Base-by-base conservation (phyloP, 2,113 vertebrate genomes). In the Canis aureus region DNA sequence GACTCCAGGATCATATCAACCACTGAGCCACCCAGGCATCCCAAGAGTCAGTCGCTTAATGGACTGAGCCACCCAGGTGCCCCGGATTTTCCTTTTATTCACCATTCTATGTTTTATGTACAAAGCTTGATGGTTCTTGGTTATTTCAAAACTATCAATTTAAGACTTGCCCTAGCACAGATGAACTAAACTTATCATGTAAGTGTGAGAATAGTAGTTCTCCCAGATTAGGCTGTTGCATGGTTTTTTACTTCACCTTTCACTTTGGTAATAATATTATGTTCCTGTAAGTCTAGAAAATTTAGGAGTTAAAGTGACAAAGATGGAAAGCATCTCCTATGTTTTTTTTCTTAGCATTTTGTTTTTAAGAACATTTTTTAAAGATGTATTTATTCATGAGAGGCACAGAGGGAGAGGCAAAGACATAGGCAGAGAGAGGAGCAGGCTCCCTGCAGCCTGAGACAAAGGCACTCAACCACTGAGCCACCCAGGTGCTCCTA, bases 191-290 rank as follows among this genome's bases (percentile, higher is more conserved):
- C 62, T 79, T 35, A 59, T 74, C 78, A 49, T 57, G 27, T 27
- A 90, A 91, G 17, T 17, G 5, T 79, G 66, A 35, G 16, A 84
- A 74, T 38, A 55, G 38, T 91, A 67, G 22, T 69, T 95, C 51
- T 85, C 73, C 32, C 55, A 86, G 17, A 73, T 60, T 55, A 71
- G 38, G 57, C 43, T 73, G 11, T 64, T 55, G 74, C 43, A n/a
- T 62, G 17, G 62, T 78, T 95, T 95, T 85, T 92, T 55, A 87
- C 73, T 60, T 78, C 7, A 79, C 19, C 32, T 69, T 60, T 86
- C 64, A 62, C 49, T 87, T 85, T 62, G 23, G 32, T 62, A 92
- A 76, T 92, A 85, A 51, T 74, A 93, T 78, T 95, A 57, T 73
- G 64, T 92, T 81, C 43, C 32, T 73, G 25, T 92, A 81, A 55